Percentiles rank a stretch among this genome's conserved stretches.
These are phyloP conservation scores for Cheilinus undulatus DNA, from an alignment of 2,113 vertebrate genomes.

Conservation along the genomic window DNA sequence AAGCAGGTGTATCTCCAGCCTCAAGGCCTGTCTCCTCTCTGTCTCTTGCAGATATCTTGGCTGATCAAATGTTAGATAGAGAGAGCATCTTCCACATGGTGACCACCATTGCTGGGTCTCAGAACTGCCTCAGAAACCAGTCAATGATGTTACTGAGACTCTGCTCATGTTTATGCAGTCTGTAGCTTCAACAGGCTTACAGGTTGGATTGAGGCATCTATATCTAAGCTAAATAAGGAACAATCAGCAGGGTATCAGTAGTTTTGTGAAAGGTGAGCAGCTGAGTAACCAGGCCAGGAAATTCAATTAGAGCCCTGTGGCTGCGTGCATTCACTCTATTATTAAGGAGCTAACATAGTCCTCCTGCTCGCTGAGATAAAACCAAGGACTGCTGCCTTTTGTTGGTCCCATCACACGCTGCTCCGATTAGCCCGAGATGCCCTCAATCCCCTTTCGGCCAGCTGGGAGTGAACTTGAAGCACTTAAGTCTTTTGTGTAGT, in stretches of 20 bases:
- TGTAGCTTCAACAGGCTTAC: not conserved
- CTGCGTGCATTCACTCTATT: conserved; percentile 66
- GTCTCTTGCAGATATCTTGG: too few species aligned
- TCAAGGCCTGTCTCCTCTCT: too few species aligned
- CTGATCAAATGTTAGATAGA: too few species aligned
- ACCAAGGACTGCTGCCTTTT: conserved; percentile 52
- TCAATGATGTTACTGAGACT: too few species aligned
- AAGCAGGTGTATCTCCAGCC: too few species aligned
- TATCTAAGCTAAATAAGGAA: conserved; percentile 33
- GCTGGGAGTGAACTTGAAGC: conserved; percentile 44
- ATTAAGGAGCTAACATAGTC: conserved; percentile 65
- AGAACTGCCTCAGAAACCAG: too few species aligned
- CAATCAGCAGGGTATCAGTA: conserved; percentile 46
- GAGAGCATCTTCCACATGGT: too few species aligned
- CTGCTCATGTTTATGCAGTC: too few species aligned
- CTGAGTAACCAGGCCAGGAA: conserved; percentile 59
- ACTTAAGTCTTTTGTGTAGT: conserved; percentile 38
- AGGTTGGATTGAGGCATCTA: conserved; percentile 6
- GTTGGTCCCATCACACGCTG: conserved; percentile 52
- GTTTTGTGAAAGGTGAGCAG: conserved; percentile 60
- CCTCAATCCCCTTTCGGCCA: conserved; percentile 24
- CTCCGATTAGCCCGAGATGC: conserved; percentile 35
- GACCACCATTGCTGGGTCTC: too few species aligned
- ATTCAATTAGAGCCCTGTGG: conserved; percentile 66
- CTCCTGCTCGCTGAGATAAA: conserved; percentile 63